Evolutionary conservation across 1,140 invertebrate genomes (phyloP).

Genomic region (Drosophila seguyi): DNA sequence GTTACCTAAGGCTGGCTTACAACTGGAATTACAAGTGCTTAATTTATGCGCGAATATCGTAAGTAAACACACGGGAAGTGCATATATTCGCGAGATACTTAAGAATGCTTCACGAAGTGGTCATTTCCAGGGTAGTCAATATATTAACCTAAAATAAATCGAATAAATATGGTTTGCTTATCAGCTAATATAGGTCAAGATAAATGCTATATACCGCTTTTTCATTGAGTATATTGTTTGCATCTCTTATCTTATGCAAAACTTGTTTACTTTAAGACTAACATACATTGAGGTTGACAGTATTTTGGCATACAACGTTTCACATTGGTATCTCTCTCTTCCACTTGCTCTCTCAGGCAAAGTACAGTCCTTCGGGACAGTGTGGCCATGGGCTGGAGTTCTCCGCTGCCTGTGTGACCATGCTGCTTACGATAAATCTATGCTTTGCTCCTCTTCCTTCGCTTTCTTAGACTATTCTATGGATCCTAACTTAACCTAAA

Average conservation of each 20-base stretch:
- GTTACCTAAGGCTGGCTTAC: background rate
- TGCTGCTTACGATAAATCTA: background rate
- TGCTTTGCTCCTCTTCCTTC: background rate
- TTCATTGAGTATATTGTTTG: background rate
- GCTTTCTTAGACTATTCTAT: background rate
- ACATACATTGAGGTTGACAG: slow-evolving; percentile 17
- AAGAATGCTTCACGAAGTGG: background rate
- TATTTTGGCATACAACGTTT: slow-evolving; percentile 8
- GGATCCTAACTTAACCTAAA: slow-evolving; percentile 6
- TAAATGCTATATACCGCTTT: background rate
- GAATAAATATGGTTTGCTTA: background rate
- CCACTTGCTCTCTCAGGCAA: background rate
- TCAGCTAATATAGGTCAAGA: background rate
- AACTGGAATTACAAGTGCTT: slow-evolving; percentile 11
- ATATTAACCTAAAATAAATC: background rate
- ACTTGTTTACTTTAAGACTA: background rate
- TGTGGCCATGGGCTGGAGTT: background rate
- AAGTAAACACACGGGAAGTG: background rate
- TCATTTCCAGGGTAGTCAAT: background rate
- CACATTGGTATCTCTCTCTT: background rate
- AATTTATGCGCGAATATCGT: slow-evolving; percentile 25
- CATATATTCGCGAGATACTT: slow-evolving; percentile 8
- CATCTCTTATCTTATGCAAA: background rate
- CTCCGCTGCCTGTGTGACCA: background rate
- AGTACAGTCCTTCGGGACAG: slow-evolving; percentile 1